phyloP scores from a whole-genome alignment of 2,113 vertebrate species.

The Bungarus multicinctus region DNA sequence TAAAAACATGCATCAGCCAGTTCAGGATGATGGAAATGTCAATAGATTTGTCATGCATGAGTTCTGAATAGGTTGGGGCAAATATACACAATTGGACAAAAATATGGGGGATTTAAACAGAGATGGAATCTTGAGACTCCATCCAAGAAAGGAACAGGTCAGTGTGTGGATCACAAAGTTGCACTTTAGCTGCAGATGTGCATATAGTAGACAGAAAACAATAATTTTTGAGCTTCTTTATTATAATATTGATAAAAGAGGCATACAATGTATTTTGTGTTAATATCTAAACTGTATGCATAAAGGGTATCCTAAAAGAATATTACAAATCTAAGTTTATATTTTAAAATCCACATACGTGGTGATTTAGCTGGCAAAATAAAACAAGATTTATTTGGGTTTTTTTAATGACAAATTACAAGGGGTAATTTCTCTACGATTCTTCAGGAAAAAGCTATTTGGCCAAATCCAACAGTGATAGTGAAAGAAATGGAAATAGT shows the following conservation, averaged over 20 bases:
- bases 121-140: not conserved
- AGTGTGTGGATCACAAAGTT: not conserved
- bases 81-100: conserved; percentile 29
- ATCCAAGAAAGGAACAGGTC: not conserved
- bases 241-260: not conserved
- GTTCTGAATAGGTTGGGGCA: conserved; percentile 36
- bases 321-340: not conserved
- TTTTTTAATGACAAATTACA: not conserved
- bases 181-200: conserved; percentile 55
- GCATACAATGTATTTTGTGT: not conserved
- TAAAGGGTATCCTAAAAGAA: not conserved
- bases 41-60: conserved; percentile 32
- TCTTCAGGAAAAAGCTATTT: not conserved
- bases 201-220: conserved; percentile 31
- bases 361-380: fast-evolving
- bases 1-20: conserved; percentile 29
- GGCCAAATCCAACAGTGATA: not conserved
- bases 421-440: not conserved
- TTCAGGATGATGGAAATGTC: conserved; percentile 23
- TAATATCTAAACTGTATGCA: not conserved
- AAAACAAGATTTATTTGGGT: not conserved
- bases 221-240: conserved; percentile 14
- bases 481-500: not conserved
- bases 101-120: conserved; percentile 41
- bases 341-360: not conserved